Percentiles rank a stretch among this genome's conserved stretches.
These are phyloP conservation scores for Diaprepes abbreviatus DNA, from an alignment of 2,888 invertebrate species.

Conservation along the genomic window DNA sequence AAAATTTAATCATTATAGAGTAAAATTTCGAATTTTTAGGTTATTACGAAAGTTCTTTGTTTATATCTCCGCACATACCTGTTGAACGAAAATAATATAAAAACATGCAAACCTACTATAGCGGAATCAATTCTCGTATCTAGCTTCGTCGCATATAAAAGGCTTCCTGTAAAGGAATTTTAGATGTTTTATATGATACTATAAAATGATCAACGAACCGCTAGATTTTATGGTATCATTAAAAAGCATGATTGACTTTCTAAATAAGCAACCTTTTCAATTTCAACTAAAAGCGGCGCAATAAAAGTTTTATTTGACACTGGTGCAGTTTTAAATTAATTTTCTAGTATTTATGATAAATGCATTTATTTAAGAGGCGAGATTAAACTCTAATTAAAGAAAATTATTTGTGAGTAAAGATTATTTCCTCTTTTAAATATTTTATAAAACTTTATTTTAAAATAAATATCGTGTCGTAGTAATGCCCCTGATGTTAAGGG, in stretches of 20 bases:
- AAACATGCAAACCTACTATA: not conserved
- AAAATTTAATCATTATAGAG: too few relatives aligned
- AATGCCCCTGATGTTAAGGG: too few relatives aligned
- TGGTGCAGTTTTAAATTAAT: slow-evolving; percentile 10
- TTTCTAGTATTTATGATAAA: slow-evolving; percentile 3
- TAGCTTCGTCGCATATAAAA: slow-evolving; percentile 7
- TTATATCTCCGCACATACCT: not conserved
- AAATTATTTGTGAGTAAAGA: too few relatives aligned
- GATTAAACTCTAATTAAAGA: not conserved
- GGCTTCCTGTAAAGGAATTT: slow-evolving; percentile 11
- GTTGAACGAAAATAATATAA: not conserved
- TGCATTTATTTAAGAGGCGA: not conserved
- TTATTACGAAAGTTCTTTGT: too few relatives aligned
- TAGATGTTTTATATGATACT: slow-evolving; percentile 16
- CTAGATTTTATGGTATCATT: slow-evolving; percentile 17
- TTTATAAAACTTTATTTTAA: too few relatives aligned
- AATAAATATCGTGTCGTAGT: too few relatives aligned
- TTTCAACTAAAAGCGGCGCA: slow-evolving; percentile 1
- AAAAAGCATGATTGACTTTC: slow-evolving; percentile 12
- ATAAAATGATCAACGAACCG: slow-evolving; percentile 15
- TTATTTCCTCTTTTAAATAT: too few relatives aligned
- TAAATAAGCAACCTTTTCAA: slow-evolving; percentile 14
- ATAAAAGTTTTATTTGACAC: slow-evolving; percentile 18
- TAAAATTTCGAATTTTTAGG: too few relatives aligned
- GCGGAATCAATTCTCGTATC: slow-evolving; percentile 1